These are phyloP conservation scores for Scomberomorus guttatus DNA, from an alignment of 2,797 vertebrate genomes.

Conservation along the genomic window DNA sequence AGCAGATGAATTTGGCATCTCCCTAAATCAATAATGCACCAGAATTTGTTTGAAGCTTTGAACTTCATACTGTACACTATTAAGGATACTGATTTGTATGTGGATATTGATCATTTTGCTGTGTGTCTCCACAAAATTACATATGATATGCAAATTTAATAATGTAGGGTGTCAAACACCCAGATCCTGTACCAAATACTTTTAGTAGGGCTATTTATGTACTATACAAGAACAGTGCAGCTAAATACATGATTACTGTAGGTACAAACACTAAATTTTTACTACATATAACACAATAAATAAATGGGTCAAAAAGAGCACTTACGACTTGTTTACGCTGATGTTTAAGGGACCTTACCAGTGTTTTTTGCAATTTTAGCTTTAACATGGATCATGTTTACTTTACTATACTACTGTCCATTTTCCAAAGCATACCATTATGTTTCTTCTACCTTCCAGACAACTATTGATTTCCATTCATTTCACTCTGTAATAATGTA, in stretches of 20 bases:
- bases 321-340: slow-evolving; percentile 37
- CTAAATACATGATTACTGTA: slow-evolving; percentile 55
- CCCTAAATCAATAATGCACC: slow-evolving; percentile 67
- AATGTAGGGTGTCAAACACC: slow-evolving; percentile 41
- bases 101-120: slow-evolving; percentile 32
- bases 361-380: not conserved
- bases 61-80: slow-evolving; percentile 31
- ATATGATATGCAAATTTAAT: slow-evolving; percentile 27
- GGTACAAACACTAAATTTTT: slow-evolving; percentile 51
- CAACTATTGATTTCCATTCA: not conserved
- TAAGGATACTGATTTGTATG: slow-evolving; percentile 36
- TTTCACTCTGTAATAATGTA: not conserved
- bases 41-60: slow-evolving; percentile 62
- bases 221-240: slow-evolving; percentile 57
- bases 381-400: not conserved
- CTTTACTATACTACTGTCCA: not conserved
- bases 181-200: slow-evolving; percentile 36
- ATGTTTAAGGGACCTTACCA: slow-evolving; percentile 31
- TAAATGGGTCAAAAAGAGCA: slow-evolving; percentile 57
- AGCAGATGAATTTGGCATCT: slow-evolving; percentile 74
- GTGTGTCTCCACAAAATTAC: slow-evolving; percentile 31
- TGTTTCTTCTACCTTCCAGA: not conserved
- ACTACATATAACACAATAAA: slow-evolving; percentile 60
- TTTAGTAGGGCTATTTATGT: slow-evolving; percentile 40
- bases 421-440: slow-evolving; percentile 30